Evolutionary conservation across 2,113 vertebrate species (phyloP).

Genomic region (Columba livia): DNA sequence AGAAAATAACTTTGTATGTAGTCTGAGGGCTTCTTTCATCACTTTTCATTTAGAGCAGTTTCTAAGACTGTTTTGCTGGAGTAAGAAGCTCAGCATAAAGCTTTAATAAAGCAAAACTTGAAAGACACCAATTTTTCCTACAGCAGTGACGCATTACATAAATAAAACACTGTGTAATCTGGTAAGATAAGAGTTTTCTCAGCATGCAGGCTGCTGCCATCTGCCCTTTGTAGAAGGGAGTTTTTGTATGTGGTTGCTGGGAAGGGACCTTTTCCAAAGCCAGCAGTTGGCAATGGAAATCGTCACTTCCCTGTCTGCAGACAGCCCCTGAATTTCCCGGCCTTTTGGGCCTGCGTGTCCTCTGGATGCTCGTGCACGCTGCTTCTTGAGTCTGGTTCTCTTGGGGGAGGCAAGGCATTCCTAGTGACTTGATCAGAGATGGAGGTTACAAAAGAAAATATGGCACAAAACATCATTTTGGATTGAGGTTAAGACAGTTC

Average conservation of each 20-base stretch:
- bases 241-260: not conserved
- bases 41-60: not conserved
- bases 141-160: not conserved
- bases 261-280: not conserved
- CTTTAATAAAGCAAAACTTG: not conserved
- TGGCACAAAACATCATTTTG: not conserved
- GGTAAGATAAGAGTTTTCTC: not conserved
- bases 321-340: not conserved
- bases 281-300: not conserved
- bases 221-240: not conserved
- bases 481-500: not conserved
- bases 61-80: not conserved
- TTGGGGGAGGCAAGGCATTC: not conserved
- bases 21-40: not conserved
- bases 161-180: not conserved
- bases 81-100: not conserved
- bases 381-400: not conserved
- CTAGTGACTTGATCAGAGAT: not conserved
- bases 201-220: not conserved
- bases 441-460: not conserved
- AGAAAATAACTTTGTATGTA: not conserved
- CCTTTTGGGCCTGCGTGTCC: not conserved
- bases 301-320: not conserved
- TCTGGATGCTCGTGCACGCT: not conserved
- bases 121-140: not conserved